phyloP scores from a whole-genome alignment of 2,888 invertebrate genomes.

The Drosophila acutilabella region DNA sequence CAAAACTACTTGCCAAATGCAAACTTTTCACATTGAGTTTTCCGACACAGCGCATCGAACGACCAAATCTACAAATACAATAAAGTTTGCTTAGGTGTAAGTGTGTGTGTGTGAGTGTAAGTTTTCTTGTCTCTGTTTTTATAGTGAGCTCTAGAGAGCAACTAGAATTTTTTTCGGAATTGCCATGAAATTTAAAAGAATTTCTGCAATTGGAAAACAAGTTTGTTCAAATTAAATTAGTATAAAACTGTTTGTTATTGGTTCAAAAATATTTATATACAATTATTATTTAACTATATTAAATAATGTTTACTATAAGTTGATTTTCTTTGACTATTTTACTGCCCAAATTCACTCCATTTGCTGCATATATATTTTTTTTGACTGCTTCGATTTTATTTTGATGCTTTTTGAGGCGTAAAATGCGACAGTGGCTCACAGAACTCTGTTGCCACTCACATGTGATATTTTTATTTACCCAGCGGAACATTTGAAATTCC shows the following conservation, averaged over 20 bases:
- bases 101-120: slow-evolving; percentile 8
- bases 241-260: background rate
- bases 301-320: too few species aligned
- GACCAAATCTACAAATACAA: slow-evolving; percentile 59
- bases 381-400: background rate
- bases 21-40: slow-evolving; percentile 80
- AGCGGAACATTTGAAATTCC: slow-evolving; percentile 68
- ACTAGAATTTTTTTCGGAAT: slow-evolving; percentile 6
- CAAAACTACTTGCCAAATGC: slow-evolving; percentile 45
- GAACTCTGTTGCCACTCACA: slow-evolving; percentile 39
- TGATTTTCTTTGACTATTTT: too few species aligned
- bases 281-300: too few species aligned
- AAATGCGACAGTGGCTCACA: slow-evolving; percentile 59
- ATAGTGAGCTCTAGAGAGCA: slow-evolving; percentile 17
- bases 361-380: background rate
- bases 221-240: background rate
- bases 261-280: too few species aligned
- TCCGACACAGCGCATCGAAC: slow-evolving; percentile 68
- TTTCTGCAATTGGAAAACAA: background rate
- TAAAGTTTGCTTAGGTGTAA: slow-evolving; percentile 30
- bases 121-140: slow-evolving; percentile 5
- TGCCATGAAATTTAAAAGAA: slow-evolving; percentile 1
- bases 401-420: slow-evolving; percentile 63
- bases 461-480: slow-evolving; percentile 74
- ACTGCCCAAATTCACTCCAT: background rate